These are phyloP conservation scores for Petrocephalus sullivani DNA, from an alignment of 2,797 vertebrate genomes.

Conservation along the genomic window DNA sequence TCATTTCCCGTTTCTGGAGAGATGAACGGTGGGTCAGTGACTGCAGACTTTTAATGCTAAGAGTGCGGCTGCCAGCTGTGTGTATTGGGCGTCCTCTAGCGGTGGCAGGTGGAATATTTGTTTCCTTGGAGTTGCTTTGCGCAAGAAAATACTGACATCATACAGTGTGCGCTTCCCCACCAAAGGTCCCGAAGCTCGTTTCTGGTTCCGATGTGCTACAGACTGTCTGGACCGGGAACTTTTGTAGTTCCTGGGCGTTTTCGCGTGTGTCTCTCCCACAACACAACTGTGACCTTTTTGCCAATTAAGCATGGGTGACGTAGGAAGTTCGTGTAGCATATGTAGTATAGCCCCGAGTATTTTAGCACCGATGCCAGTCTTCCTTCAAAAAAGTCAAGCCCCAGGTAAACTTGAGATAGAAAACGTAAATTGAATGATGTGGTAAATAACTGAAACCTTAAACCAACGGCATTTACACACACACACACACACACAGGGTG, in stretches of 20 bases:
- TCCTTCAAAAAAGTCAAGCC: too few relatives aligned
- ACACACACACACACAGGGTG: not conserved
- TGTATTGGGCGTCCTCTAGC: not conserved
- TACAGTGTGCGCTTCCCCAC: not conserved
- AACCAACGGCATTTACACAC: not conserved
- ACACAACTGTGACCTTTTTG: not conserved
- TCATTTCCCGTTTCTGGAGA: not conserved
- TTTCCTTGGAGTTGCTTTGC: not conserved
- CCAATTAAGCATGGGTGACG: not conserved
- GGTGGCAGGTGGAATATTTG: not conserved
- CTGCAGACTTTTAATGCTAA: not conserved
- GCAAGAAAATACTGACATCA: not conserved
- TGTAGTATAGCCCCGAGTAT: not conserved
- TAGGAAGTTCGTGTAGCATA: not conserved
- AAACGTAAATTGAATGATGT: not conserved
- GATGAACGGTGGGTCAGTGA: slow-evolving; percentile 3
- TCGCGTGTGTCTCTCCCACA: not conserved
- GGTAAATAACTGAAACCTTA: not conserved
- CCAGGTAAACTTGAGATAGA: not conserved
- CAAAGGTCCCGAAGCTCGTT: not conserved
- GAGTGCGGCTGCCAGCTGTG: not conserved
- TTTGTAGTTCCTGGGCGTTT: not conserved
- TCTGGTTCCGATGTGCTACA: not conserved
- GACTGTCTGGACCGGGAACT: not conserved
- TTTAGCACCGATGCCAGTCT: too few relatives aligned